Conservation (phyloP, 2,888 invertebrate species). For the Phaedon cochleariae region DNA sequence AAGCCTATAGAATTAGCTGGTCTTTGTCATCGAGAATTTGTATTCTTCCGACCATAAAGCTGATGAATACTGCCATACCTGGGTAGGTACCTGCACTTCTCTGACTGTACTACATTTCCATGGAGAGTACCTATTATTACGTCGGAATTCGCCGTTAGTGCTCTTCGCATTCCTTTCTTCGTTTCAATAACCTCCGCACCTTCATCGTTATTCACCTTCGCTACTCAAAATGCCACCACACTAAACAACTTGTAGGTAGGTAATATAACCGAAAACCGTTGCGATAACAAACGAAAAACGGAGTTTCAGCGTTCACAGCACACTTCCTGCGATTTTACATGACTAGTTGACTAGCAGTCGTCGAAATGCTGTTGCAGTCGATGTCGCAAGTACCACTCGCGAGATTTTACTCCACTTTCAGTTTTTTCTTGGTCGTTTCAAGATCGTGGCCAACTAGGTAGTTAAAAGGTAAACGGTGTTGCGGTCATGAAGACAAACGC, state of each 20-base stretch:
- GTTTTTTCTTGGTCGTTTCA: conserved; percentile 9
- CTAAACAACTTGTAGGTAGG: not conserved
- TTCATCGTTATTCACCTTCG: conserved; percentile 6
- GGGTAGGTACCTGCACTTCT: conserved; percentile 33
- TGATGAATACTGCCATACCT: too few relatives aligned
- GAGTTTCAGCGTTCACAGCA: not conserved
- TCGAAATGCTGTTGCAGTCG: not conserved
- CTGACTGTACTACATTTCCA: conserved; percentile 31
- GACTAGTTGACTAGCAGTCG: not conserved
- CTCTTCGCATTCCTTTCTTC: conserved; percentile 31
- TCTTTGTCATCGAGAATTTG: too few relatives aligned
- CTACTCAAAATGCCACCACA: not conserved
- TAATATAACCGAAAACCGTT: not conserved
- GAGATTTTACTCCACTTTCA: conserved; percentile 21
- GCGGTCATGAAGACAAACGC: conserved; percentile 7
- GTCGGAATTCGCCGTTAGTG: conserved; percentile 27
- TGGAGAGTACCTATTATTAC: conserved; percentile 25
- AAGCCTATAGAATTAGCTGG: too few relatives aligned
- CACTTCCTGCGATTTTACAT: not conserved
- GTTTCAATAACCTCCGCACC: conserved; percentile 7
- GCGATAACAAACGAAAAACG: not conserved
- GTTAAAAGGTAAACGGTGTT: conserved; percentile 15
- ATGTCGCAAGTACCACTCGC: not conserved
- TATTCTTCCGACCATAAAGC: too few relatives aligned
- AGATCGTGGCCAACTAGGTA: conserved; percentile 12